Percentiles rank a stretch among this genome's conserved stretches.
Evolutionary conservation across 2,888 invertebrate species (phyloP).

Genomic region (Chironomus riparius): DNA sequence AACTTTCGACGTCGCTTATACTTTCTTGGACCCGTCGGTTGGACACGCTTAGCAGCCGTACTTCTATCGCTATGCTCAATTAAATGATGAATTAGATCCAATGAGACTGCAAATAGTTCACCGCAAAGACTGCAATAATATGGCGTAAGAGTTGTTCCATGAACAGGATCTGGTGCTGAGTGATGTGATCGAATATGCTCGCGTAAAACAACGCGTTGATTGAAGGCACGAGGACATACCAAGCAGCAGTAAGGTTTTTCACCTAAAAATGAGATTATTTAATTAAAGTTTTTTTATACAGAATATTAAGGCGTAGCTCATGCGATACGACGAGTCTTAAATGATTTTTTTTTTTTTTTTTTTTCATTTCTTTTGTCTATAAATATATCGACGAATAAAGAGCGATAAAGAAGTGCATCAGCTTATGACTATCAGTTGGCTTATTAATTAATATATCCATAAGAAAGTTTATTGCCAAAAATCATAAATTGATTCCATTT

Average conservation of each 20-base stretch:
- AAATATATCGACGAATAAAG: no score
- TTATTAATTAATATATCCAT: not conserved
- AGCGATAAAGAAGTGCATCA: no score
- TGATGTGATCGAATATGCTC: conserved; percentile 81
- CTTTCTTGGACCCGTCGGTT: conserved; percentile 65
- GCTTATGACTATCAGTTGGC: no score
- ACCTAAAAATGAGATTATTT: conserved; percentile 38
- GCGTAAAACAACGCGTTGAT: conserved; percentile 73
- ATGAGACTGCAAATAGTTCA: conserved; percentile 58
- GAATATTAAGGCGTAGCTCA: not conserved
- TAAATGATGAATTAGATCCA: conserved; percentile 69
- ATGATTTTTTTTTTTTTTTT: no score
- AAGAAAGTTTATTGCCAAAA: not conserved
- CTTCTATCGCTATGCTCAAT: conserved; percentile 80
- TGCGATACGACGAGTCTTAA: no score
- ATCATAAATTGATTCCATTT: no score
- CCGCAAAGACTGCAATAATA: conserved; percentile 71
- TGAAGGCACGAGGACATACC: conserved; percentile 77
- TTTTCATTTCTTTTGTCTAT: no score
- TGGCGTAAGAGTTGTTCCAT: conserved; percentile 52
- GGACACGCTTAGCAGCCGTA: conserved; percentile 63
- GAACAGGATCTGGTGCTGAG: conserved; percentile 67
- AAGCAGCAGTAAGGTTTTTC: conserved; percentile 83
- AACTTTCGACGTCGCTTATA: conserved; percentile 72
- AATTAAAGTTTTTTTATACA: not conserved